phyloP scores from a whole-genome alignment of 2,113 vertebrate genomes.

The Menura novaehollandiae region DNA sequence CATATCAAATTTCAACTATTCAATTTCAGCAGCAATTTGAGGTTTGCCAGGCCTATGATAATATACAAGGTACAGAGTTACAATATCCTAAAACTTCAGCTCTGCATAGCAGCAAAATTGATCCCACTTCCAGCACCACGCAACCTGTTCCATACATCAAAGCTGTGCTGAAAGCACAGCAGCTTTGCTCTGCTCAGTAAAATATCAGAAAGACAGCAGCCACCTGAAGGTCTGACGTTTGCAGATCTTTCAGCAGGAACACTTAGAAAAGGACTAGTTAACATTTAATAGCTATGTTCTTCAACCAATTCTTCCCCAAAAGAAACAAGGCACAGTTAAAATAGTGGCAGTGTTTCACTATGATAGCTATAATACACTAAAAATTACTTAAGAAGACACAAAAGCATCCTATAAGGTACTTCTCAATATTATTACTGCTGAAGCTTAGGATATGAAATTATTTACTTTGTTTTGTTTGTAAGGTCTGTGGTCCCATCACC shows the following conservation, averaged over 20 bases:
- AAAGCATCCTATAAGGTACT: background rate
- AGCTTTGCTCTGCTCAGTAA: background rate
- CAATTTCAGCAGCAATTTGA: background rate
- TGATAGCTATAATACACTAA: background rate
- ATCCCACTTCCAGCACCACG: background rate
- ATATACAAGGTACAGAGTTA: background rate
- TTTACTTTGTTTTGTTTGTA: background rate
- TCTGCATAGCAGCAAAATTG: background rate
- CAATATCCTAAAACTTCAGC: background rate
- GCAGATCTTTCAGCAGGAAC: background rate
- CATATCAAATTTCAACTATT: background rate
- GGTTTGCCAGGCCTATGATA: background rate
- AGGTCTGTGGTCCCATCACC: background rate
- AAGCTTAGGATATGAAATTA: background rate
- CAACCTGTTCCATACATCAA: background rate
- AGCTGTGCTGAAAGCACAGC: background rate
- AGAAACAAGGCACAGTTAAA: background rate
- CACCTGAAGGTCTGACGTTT: background rate
- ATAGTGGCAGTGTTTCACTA: background rate
- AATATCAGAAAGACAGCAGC: background rate
- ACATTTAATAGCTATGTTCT: background rate
- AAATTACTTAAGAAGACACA: background rate
- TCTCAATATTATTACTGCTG: background rate
- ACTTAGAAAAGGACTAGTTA: background rate
- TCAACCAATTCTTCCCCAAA: background rate